Conservation (phyloP, 2,113 vertebrate genomes). For the Acinonyx jubatus region DNA sequence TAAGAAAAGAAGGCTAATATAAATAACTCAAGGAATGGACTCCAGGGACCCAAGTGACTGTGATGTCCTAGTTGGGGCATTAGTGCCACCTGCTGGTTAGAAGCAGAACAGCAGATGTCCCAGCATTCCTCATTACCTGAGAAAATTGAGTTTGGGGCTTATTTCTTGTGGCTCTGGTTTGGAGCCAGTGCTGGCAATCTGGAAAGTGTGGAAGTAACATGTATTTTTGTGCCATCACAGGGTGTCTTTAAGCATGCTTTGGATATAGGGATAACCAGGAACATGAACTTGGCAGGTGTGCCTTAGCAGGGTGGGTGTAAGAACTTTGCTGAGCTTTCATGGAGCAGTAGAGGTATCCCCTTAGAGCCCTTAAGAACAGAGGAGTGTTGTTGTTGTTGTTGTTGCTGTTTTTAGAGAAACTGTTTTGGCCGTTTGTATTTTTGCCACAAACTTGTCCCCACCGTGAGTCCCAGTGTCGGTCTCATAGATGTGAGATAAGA, state of each 20-base stretch:
- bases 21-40: neutral
- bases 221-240: neutral
- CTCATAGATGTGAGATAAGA: neutral
- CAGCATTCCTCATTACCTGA: neutral
- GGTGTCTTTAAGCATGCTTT: neutral
- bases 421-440: neutral
- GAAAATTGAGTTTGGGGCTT: neutral
- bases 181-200: neutral
- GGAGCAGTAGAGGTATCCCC: neutral
- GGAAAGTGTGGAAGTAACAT: neutral
- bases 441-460: neutral
- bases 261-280: neutral
- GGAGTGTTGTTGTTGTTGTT: neutral
- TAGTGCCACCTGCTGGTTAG: conserved; percentile 60
- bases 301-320: neutral
- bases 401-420: neutral
- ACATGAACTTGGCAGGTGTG: neutral
- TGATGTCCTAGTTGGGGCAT: neutral
- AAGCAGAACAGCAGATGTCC: neutral
- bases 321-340: neutral
- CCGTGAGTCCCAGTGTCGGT: neutral
- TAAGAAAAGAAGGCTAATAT: neutral
- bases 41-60: neutral
- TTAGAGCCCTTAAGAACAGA: neutral
- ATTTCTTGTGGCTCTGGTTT: conserved; percentile 18